Percentiles rank a stretch among this genome's conserved stretches.
These are phyloP conservation scores for Vanessa atalanta DNA, from an alignment of 1,140 invertebrate species.

Conservation along the genomic window DNA sequence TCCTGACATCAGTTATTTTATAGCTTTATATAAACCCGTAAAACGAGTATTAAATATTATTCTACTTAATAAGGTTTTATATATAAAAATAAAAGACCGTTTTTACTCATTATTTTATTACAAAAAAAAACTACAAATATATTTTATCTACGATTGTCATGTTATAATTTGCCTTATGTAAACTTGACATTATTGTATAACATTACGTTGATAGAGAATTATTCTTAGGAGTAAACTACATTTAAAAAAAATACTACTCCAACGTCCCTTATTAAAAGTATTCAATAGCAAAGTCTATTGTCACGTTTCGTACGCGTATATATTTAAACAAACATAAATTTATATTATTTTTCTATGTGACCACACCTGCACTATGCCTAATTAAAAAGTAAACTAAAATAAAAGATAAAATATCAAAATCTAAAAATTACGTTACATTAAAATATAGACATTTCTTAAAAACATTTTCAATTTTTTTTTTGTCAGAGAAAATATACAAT, in stretches of 20 bases:
- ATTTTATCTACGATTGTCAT: conserved; percentile 12
- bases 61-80: no score
- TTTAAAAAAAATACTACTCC: background rate
- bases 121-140: conserved; percentile 23
- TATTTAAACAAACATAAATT: background rate
- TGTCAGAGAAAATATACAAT: no score
- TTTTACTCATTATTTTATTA: conserved; percentile 27
- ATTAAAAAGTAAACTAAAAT: conserved; percentile 1
- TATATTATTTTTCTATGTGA: background rate
- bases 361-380: conserved; percentile 11
- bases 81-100: conserved; percentile 19
- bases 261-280: conserved; percentile 18
- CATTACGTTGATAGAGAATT: background rate
- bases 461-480: background rate
- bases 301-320: background rate
- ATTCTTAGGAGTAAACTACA: conserved; percentile 2
- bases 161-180: background rate
- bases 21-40: no score
- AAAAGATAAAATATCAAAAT: background rate
- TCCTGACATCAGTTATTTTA: no score
- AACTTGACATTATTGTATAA: conserved; percentile 3
- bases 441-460: background rate
- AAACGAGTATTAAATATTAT: no score
- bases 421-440: background rate
- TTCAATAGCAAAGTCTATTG: conserved; percentile 15